Evolutionary conservation across 2,113 vertebrate genomes (phyloP), one percentile per base, ranked within the genome.

Genomic region (Prinia subflava): DNA sequence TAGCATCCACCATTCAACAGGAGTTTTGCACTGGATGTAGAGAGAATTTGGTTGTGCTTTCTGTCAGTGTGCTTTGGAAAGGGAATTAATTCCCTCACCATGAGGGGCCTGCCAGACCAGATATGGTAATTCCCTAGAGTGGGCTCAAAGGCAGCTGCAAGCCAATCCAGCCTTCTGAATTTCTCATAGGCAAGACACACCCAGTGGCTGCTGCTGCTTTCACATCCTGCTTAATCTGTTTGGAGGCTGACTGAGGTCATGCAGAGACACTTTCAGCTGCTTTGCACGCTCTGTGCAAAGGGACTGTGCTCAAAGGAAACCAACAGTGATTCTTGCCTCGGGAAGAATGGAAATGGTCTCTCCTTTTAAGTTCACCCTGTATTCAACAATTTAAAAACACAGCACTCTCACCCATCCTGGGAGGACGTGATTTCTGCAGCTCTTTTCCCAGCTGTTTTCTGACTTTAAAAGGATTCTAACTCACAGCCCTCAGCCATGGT

Each of bases 241-340:
- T 64, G 81, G 91, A 94, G 85, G 90, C 71, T 94, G 87, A 23
- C 68, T 94, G 82, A 92, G 90, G 94, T 94, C 89, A 88, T 60
- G 75, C 88, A 91, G 87, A 95, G 85, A 83, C 46, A 67, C 16
- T 90, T 90, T n/a, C 28, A 93, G 68, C 73, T 92, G 71, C 83
- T 90, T 91, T 77, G 91, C 92, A 94, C 4, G 12, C 90, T 94
- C 92, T 92, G 90, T 96, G 95, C 68, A 88, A 93, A 77, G 90
- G 79, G 94, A 88, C 79, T 63, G 6, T 20, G 59, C 87, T 93
- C 68, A 81, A 83, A 95, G 90, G 86, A 94, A 92, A 56, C 71
- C 76, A 83, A 17, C 84, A 83, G 59, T 85, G 82, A 49, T 85
- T 95, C 75, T 93, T 91, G 88, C 93, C 90, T 94, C 52, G 0